phyloP scores from a whole-genome alignment of 1,140 invertebrate genomes.

The Octopus sinensis region DNA sequence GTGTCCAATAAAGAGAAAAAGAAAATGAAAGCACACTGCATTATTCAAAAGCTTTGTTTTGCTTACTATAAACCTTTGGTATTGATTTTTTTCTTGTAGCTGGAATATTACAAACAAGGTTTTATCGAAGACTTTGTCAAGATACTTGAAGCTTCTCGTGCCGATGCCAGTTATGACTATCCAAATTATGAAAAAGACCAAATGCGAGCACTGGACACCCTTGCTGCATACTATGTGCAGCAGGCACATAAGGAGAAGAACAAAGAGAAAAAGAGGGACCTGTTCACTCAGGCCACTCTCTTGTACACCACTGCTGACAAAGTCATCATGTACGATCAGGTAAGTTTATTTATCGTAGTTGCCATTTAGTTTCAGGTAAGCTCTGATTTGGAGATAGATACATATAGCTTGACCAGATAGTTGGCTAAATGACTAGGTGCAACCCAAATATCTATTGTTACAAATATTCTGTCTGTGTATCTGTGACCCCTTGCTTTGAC shows the following conservation, averaged over 20 bases:
- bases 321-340: conserved; percentile 99
- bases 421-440: no score
- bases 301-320: conserved; percentile 98
- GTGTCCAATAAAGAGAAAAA: no score
- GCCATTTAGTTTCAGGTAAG: conserved; percentile 28
- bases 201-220: conserved; percentile 91
- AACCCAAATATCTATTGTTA: no score
- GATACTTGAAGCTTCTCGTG: conserved; percentile 82
- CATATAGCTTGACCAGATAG: no score
- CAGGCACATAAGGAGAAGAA: conserved; percentile 90
- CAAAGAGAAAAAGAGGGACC: conserved; percentile 90
- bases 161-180: conserved; percentile 85
- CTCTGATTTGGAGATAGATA: no score
- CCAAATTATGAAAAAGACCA: conserved; percentile 92
- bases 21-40: no score
- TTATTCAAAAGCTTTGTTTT: no score
- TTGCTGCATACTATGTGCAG: conserved; percentile 97
- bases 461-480: no score
- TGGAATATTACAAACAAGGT: conserved; percentile 93
- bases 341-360: conserved; percentile 48
- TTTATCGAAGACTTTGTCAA: conserved; percentile 91
- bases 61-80: no score
- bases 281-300: conserved; percentile 94
- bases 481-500: no score
- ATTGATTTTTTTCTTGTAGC: conserved; percentile 59